Conservation (phyloP, 2,888 invertebrate species). For the Podotricha telesiphe region DNA sequence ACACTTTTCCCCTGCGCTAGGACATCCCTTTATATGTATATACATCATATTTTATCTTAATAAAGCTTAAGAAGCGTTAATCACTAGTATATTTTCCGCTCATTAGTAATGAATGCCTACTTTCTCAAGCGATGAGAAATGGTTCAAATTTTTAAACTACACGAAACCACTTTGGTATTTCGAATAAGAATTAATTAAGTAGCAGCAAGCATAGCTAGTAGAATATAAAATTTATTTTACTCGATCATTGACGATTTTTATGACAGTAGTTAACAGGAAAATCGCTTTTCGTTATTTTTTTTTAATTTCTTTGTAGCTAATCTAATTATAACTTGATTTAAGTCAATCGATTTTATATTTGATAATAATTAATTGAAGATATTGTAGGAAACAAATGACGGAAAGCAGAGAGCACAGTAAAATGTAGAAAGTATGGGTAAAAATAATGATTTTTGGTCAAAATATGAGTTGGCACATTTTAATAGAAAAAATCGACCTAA, state of each 20-base stretch:
- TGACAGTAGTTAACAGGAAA: background rate
- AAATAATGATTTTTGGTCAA: background rate
- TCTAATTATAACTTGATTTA: background rate
- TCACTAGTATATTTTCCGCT: background rate
- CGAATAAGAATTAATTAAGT: constrained; percentile 9
- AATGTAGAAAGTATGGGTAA: no score
- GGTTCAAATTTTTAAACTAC: background rate
- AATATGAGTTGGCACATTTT: constrained; percentile 5
- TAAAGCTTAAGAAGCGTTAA: background rate
- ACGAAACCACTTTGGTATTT: constrained; percentile 3
- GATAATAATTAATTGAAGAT: no score
- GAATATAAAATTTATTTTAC: constrained; percentile 1
- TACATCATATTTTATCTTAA: no score
- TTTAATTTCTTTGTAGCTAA: background rate
- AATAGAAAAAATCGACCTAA: background rate
- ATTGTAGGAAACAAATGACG: no score
- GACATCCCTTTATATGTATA: no score
- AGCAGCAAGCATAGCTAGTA: constrained; percentile 1
- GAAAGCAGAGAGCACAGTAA: no score
- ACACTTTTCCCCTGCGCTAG: no score
- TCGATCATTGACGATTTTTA: background rate
- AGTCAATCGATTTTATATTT: no score
- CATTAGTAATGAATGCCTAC: constrained; percentile 11
- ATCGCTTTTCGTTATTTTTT: background rate
- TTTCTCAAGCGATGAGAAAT: constrained; percentile 15